phyloP scores from a whole-genome alignment of 2,113 vertebrate species.

The Xiphophorus couchianus region DNA sequence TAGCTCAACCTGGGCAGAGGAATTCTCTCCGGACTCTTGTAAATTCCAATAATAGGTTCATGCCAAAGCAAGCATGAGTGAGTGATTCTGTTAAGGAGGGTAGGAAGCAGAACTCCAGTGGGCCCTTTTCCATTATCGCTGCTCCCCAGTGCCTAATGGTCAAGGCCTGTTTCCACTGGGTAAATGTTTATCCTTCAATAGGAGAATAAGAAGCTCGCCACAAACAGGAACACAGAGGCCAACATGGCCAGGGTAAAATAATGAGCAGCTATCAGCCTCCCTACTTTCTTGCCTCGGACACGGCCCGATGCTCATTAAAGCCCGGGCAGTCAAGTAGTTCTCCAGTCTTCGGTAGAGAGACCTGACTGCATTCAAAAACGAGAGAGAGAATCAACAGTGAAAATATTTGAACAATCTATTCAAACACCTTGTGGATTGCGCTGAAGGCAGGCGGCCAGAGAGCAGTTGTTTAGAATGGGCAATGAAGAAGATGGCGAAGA shows the following conservation, averaged over 20 bases:
- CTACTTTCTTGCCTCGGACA: constrained; percentile 54
- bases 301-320: constrained; percentile 76
- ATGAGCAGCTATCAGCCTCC: constrained; percentile 73
- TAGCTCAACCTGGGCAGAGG: constrained; percentile 57
- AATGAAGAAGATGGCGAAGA: constrained; percentile 77
- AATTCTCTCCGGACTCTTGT: constrained; percentile 72
- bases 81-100: constrained; percentile 73
- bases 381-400: constrained; percentile 76
- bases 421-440: constrained; percentile 83
- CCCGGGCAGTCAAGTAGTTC: constrained; percentile 61
- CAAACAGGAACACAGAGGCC: constrained; percentile 66
- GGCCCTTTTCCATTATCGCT: constrained; percentile 73
- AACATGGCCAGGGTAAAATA: constrained; percentile 69
- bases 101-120: constrained; percentile 63
- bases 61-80: constrained; percentile 74
- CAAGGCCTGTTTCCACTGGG: constrained; percentile 63
- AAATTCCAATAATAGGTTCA: constrained; percentile 77
- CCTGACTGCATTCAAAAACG: constrained; percentile 61
- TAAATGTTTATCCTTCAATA: constrained; percentile 76
- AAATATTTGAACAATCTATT: constrained; percentile 88
- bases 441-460: constrained; percentile 76
- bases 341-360: constrained; percentile 47
- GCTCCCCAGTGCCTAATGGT: constrained; percentile 72
- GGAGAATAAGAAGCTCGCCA: constrained; percentile 59
- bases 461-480: constrained; percentile 86